phyloP scores from a whole-genome alignment of 2,888 invertebrate genomes.

The Empis stercorea region DNA sequence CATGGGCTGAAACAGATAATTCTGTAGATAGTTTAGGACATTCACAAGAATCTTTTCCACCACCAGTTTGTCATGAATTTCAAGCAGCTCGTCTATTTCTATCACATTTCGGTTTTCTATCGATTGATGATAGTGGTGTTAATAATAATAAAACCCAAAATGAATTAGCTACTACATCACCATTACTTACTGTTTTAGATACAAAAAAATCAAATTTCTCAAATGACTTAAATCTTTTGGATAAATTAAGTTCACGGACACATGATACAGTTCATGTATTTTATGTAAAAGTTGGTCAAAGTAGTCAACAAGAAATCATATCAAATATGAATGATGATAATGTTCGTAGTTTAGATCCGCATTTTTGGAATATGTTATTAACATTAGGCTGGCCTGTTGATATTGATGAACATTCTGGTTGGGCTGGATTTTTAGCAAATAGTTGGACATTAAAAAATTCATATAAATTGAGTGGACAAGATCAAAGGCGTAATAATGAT shows the following conservation, averaged over 20 bases:
- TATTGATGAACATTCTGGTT: constrained; percentile 77
- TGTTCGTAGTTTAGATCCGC: constrained; percentile 33
- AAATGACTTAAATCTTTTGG: constrained; percentile 66
- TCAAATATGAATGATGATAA: constrained; percentile 32
- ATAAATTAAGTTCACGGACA: constrained; percentile 74
- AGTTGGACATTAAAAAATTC: constrained; percentile 56
- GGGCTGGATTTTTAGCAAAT: constrained; percentile 83
- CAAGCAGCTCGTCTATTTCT: constrained; percentile 90
- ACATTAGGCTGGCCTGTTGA: constrained; percentile 83
- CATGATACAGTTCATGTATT: constrained; percentile 89
- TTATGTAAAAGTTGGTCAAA: constrained; percentile 82
- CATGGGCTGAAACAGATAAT: constrained; percentile 38
- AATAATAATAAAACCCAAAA: constrained; percentile 27
- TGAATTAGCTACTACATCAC: constrained; percentile 24
- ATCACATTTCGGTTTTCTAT: constrained; percentile 88
- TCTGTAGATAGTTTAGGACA: constrained; percentile 36
- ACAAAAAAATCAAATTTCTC: constrained; percentile 50
- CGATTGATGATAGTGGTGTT: constrained; percentile 40
- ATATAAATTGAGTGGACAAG: constrained; percentile 14
- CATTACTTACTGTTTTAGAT: constrained; percentile 30
- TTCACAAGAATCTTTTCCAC: constrained; percentile 64
- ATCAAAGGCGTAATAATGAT: constrained; percentile 40
- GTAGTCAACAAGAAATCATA: constrained; percentile 63
- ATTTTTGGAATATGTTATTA: constrained; percentile 47
- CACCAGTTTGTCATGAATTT: constrained; percentile 77